These are phyloP conservation scores for Epinotia bilunana DNA, from an alignment of 2,888 invertebrate genomes.

Conservation along the genomic window DNA sequence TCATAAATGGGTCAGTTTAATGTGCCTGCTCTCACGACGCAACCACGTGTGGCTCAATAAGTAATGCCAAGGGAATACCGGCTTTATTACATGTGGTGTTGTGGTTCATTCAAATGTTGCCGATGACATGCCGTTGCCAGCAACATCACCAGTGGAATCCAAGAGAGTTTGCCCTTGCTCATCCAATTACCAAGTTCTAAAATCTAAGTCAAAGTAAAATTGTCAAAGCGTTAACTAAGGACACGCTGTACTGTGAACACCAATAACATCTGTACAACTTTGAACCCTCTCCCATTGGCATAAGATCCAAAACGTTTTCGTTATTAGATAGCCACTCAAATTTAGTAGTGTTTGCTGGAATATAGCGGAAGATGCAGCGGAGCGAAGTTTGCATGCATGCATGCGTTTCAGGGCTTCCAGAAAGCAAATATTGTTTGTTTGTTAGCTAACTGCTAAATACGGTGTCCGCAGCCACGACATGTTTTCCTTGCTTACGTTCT, in stretches of 20 bases:
- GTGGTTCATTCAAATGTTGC: no score
- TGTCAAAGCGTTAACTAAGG: not conserved
- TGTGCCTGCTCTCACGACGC: not conserved
- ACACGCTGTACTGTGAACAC: not conserved
- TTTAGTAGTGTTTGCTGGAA: conserved; percentile 7
- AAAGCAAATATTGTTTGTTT: conserved; percentile 8
- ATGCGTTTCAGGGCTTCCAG: not conserved
- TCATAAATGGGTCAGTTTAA: conserved; percentile 15
- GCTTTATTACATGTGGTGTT: not conserved
- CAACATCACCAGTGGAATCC: no score
- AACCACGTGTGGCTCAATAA: conserved; percentile 3
- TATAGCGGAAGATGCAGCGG: conserved; percentile 4
- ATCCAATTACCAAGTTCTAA: not conserved
- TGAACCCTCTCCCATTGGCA: not conserved
- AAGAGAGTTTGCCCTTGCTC: not conserved
- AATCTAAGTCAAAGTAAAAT: conserved; percentile 5
- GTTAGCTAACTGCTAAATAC: not conserved
- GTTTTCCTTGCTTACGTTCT: not conserved
- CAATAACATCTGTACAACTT: not conserved
- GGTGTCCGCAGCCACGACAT: not conserved
- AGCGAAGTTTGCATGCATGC: conserved; percentile 9
- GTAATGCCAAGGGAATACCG: not conserved
- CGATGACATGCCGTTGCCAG: no score
- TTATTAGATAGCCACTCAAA: not conserved
- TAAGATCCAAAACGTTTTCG: not conserved